A percentile compares a stretch with the other conserved stretches of the same genome.
Conservation (phyloP, 2,113 vertebrate species). For the Chloropsis cyanopogon region DNA sequence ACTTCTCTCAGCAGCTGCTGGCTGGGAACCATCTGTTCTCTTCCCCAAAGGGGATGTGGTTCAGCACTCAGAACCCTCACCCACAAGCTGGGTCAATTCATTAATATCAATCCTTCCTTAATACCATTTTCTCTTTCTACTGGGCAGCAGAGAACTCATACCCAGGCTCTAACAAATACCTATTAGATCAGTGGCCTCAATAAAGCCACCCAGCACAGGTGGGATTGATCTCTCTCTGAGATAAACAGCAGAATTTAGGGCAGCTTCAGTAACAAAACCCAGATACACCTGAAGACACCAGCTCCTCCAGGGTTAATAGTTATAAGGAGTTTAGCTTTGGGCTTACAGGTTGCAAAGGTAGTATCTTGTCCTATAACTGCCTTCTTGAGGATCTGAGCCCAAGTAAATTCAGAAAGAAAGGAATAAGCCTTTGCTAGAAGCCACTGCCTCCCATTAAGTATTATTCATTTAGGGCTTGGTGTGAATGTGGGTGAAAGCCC, state of each 20-base stretch:
- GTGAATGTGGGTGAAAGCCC: not conserved
- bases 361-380: not conserved
- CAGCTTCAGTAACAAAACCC: not conserved
- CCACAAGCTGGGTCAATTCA: rapidly evolving
- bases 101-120: not conserved
- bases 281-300: not conserved
- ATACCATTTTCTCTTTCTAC: rapidly evolving
- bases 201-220: not conserved
- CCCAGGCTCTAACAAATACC: not conserved
- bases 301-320: not conserved
- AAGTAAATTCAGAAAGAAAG: not conserved
- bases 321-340: not conserved
- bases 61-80: not conserved
- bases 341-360: not conserved
- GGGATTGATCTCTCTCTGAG: not conserved
- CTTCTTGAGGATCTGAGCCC: not conserved
- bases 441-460: not conserved
- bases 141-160: rapidly evolving
- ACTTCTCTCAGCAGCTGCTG: not conserved
- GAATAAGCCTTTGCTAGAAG: not conserved
- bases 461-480: not conserved
- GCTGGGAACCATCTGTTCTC: not conserved
- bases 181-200: rapidly evolving
- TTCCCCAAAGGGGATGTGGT: rapidly evolving
- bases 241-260: not conserved